Percentiles rank a stretch among this genome's conserved stretches.
These are phyloP conservation scores for Atherinomorus stipes DNA, from an alignment of 2,113 vertebrate species.

Conservation along the genomic window DNA sequence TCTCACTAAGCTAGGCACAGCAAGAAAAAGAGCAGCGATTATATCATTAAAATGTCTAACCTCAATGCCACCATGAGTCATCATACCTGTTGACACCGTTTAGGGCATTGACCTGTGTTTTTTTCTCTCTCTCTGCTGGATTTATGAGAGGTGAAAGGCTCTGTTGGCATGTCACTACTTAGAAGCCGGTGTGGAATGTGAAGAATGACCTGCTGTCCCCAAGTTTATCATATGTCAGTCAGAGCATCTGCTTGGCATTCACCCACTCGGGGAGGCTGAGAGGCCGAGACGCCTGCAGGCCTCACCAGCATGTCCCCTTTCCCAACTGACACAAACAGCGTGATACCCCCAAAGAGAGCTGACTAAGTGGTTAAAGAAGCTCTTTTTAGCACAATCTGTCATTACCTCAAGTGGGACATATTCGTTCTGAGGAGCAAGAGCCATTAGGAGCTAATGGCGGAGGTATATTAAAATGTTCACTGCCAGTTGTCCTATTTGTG, in stretches of 20 bases:
- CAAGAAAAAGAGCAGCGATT: slow-evolving; percentile 16
- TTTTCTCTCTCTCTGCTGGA: neutral
- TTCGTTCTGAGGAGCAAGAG: slow-evolving; percentile 55
- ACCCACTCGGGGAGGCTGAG: slow-evolving; percentile 37
- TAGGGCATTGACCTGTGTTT: slow-evolving; percentile 5
- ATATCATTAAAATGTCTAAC: slow-evolving; percentile 20
- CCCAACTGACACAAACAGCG: slow-evolving; percentile 15
- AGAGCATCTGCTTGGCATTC: slow-evolving; percentile 44
- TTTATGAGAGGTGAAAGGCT: slow-evolving; percentile 38
- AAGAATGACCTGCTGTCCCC: slow-evolving; percentile 56
- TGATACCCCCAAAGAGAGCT: slow-evolving; percentile 72
- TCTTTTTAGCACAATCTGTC: slow-evolving; percentile 76
- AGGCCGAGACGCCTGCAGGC: slow-evolving; percentile 17
- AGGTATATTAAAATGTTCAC: slow-evolving; percentile 47
- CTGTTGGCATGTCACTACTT: slow-evolving; percentile 30
- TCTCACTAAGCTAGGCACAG: neutral
- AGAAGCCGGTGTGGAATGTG: slow-evolving; percentile 40
- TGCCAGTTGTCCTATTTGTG: slow-evolving; percentile 59
- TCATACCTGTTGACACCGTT: slow-evolving; percentile 53
- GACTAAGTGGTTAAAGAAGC: slow-evolving; percentile 54
- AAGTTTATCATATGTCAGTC: slow-evolving; percentile 60
- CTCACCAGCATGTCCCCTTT: slow-evolving; percentile 27
- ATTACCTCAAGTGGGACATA: slow-evolving; percentile 58
- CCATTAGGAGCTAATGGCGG: slow-evolving; percentile 56
- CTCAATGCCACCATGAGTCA: slow-evolving; percentile 30